Evolutionary conservation across 2,113 vertebrate genomes (phyloP), one percentile per base, ranked within the genome.

Genomic region (Lasiurus cinereus): DNA sequence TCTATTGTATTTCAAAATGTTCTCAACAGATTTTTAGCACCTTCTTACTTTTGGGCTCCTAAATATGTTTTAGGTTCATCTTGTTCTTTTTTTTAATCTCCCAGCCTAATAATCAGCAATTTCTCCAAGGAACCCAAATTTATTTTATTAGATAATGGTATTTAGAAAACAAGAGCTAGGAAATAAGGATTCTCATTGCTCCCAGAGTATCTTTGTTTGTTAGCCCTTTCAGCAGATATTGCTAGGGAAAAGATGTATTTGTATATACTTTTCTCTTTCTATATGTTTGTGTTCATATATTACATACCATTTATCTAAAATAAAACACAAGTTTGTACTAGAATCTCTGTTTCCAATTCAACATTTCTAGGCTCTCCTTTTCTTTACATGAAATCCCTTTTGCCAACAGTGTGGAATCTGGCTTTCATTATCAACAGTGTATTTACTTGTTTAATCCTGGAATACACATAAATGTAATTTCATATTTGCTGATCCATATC

Each of bases 111-210:
- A 88, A 54, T n/a, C 19, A 48, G 10, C 13, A 72, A 31, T 31
- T 78, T 94, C 43, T 36, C 24, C 2, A 76, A 43, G 64, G 36
- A 91, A 64, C 10, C 5, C 27, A 8, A 11, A 62, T 54, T 80
- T 80, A 7, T 92, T 83, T 72, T 64, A 15, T 48, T 78, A 96
- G 39, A 24, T 33, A 48, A 31, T 16, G n/a, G 33, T 77, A 46
- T 94, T 94, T 90, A 82, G 84, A 94, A 64, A 72, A 84, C 74
- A 92, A 56, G 31, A 89, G 43, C 43, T 83, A 62, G 33, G 10
- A n/a, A 50, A 6, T 15, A 43, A 66, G 9, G 27, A 69, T 78
- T 79, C 16, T 92, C 21, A 72, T 31, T 72, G 1, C 16, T 62
- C 5, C 46, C 43, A 13, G 21, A 22, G 7, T 43, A 1, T 66